Evolutionary conservation across 2,113 vertebrate genomes (phyloP).

Genomic region (Rhizomys pruinosus): DNA sequence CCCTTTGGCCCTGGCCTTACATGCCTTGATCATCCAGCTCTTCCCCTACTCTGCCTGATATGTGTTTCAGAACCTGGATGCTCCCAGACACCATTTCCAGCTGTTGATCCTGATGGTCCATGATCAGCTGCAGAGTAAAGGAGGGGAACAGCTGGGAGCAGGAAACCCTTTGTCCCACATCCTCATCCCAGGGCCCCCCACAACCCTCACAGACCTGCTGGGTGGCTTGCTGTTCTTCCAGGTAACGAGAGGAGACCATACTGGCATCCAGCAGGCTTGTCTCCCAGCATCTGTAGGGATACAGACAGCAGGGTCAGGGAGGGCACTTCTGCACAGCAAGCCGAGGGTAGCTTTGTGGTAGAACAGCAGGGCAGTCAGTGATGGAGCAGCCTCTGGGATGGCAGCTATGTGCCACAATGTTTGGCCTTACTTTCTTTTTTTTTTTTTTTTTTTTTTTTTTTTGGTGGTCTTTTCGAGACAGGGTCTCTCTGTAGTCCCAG

Average conservation of each 20-base stretch:
- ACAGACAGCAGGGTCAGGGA: background rate
- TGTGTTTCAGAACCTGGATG: conserved; percentile 90
- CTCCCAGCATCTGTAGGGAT: conserved; percentile 82
- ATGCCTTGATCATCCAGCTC: conserved; percentile 90
- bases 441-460: too few relatives aligned
- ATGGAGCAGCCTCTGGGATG: background rate
- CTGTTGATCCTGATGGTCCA: conserved; percentile 90
- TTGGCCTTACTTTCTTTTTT: too few relatives aligned
- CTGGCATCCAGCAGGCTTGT: conserved; percentile 82
- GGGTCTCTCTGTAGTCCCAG: too few relatives aligned
- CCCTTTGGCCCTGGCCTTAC: conserved; percentile 66
- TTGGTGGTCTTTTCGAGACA: too few relatives aligned
- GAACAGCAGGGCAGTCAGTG: background rate
- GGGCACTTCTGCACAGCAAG: background rate
- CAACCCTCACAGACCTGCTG: conserved; percentile 74
- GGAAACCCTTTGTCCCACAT: background rate
- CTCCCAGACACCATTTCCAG: conserved; percentile 90
- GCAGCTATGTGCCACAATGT: background rate
- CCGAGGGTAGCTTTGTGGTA: background rate
- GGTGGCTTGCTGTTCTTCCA: conserved; percentile 89
- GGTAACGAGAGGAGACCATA: conserved; percentile 87
- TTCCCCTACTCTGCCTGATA: conserved; percentile 89
- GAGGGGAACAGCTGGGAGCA: background rate
- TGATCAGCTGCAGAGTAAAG: conserved; percentile 84
- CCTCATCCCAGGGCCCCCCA: background rate